Conservation (phyloP, 2,113 vertebrate genomes). For the Danio rerio region GRCz12tu NC_133185.1:47710001-47710500, state of each 20-base stretch:
- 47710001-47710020: slow-evolving; percentile 81
- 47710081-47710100: slow-evolving; percentile 84
- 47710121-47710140: slow-evolving; percentile 80
- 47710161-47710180: slow-evolving; percentile 68
- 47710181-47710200: slow-evolving; percentile 74
- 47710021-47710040: slow-evolving; percentile 83
- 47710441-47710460: slow-evolving; percentile 71
- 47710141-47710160: slow-evolving; percentile 81
- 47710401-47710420: slow-evolving; percentile 89
- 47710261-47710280: slow-evolving; percentile 92
- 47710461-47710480: slow-evolving; percentile 86
- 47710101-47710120: slow-evolving; percentile 88
- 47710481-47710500: slow-evolving; percentile 86
- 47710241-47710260: slow-evolving; percentile 91
- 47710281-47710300: slow-evolving; percentile 88
- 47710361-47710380: slow-evolving; percentile 93
- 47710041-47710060: slow-evolving; percentile 83
- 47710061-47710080: slow-evolving; percentile 88
- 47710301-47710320: slow-evolving; percentile 79
- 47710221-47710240: slow-evolving; percentile 86
- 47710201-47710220: slow-evolving; percentile 83
- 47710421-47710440: slow-evolving; percentile 84
- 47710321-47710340: slow-evolving; percentile 94
- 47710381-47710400: slow-evolving; percentile 96
- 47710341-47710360: slow-evolving; percentile 91